Percentiles rank a stretch among this genome's conserved stretches.
Conservation (phyloP, 2,797 vertebrate genomes). For the Lepilemur ruficaudatus region DNA sequence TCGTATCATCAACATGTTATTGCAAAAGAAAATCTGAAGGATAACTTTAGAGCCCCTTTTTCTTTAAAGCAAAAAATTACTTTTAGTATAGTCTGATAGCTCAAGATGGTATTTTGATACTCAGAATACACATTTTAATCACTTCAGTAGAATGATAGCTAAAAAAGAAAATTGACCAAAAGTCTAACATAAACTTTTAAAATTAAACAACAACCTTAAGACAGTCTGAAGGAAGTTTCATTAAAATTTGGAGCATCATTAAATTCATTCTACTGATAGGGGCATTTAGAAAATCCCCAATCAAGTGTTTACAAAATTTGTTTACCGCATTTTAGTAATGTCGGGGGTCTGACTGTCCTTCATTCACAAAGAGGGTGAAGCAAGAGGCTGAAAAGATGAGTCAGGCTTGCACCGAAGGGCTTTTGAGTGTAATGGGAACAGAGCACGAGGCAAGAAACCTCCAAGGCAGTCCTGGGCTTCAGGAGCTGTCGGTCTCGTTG, state of each 20-base stretch:
- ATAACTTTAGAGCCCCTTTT: neutral
- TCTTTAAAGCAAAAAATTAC: conserved; percentile 11
- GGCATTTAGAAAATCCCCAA: conserved; percentile 32
- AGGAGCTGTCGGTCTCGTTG: neutral
- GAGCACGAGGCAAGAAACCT: neutral
- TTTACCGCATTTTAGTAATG: neutral
- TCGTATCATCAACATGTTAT: neutral
- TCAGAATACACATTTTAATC: neutral
- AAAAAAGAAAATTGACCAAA: neutral
- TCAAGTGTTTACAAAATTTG: conserved; percentile 9
- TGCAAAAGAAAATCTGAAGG: conserved; percentile 20
- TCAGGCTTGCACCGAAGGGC: neutral
- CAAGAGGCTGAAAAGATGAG: neutral
- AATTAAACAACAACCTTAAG: neutral
- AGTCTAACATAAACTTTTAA: neutral
- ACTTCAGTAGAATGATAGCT: neutral
- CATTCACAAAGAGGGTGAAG: neutral
- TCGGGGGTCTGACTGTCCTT: neutral
- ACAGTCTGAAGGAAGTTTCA: neutral
- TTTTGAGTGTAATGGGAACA: neutral
- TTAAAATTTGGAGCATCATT: neutral
- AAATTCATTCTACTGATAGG: neutral
- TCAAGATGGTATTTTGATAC: neutral
- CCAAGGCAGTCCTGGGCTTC: neutral
- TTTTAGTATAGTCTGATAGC: neutral